A percentile compares a stretch with the other conserved stretches of the same genome.
Conservation (phyloP, 2,888 invertebrate species). For the Monochamus alternatus region DNA sequence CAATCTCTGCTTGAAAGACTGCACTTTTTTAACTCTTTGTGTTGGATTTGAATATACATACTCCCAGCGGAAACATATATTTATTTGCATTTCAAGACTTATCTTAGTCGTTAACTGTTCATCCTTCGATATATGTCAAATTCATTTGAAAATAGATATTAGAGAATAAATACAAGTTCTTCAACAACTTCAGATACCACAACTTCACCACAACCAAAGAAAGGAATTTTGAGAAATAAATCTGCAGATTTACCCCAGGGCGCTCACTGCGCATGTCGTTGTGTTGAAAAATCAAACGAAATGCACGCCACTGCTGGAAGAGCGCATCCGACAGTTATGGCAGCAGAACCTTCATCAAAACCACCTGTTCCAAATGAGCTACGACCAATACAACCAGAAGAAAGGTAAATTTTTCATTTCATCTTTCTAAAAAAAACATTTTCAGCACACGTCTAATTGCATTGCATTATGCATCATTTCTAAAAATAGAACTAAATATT, state of each 20-base stretch:
- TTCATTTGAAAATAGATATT: too few species aligned
- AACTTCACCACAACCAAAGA: neutral
- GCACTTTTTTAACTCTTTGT: too few species aligned
- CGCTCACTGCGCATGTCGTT: neutral
- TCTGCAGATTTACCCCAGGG: neutral
- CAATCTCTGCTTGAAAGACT: too few species aligned
- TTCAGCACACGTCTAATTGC: too few species aligned
- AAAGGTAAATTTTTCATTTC: neutral
- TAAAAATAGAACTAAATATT: too few species aligned
- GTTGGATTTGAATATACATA: too few species aligned
- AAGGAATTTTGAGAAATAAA: slow-evolving; percentile 19
- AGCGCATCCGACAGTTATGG: slow-evolving; percentile 32
- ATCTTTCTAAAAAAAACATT: too few species aligned
- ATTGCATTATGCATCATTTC: too few species aligned
- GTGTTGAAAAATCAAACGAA: slow-evolving; percentile 10
- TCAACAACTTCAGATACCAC: slow-evolving; percentile 10
- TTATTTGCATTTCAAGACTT: too few species aligned
- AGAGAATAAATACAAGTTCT: neutral
- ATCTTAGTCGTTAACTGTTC: too few species aligned
- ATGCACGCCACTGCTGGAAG: slow-evolving; percentile 54
- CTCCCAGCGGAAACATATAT: too few species aligned
- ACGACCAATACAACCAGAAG: slow-evolving; percentile 8
- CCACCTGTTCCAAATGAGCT: slow-evolving; percentile 23
- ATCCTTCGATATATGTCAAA: too few species aligned
- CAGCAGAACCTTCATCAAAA: slow-evolving; percentile 22